Evolutionary conservation across 1,140 invertebrate species (phyloP).

Genomic region (Goniozus legneri): DNA sequence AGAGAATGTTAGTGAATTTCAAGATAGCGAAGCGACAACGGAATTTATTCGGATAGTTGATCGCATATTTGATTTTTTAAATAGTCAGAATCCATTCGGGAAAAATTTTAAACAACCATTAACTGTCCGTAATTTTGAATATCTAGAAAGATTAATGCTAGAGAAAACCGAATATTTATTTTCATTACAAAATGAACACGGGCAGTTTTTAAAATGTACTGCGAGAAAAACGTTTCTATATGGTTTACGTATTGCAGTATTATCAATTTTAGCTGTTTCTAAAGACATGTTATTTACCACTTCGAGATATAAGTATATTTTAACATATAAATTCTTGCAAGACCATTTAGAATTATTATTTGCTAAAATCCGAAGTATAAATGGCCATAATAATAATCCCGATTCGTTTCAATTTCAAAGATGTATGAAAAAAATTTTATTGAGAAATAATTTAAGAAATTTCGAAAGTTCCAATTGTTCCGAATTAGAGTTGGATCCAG

Average conservation of each 20-base stretch:
- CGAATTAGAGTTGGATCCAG: too few species aligned
- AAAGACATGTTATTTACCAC: background rate
- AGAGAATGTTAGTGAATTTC: background rate
- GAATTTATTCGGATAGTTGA: background rate
- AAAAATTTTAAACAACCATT: conserved; percentile 5
- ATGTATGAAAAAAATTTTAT: background rate
- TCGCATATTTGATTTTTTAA: conserved; percentile 7
- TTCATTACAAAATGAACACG: background rate
- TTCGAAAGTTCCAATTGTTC: too few species aligned
- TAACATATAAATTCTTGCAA: conserved; percentile 15
- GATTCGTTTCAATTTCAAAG: conserved; percentile 11
- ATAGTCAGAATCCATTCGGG: conserved; percentile 2
- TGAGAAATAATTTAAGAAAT: too few species aligned
- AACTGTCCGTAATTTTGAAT: background rate
- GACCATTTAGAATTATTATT: conserved; percentile 16
- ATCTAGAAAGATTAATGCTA: background rate
- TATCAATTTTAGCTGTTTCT: background rate
- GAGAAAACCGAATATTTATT: background rate
- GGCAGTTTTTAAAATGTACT: background rate
- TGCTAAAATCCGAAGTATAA: conserved; percentile 6
- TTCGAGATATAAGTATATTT: conserved; percentile 5
- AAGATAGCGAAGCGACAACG: background rate
- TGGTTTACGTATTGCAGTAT: conserved; percentile 2
- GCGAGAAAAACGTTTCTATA: background rate
- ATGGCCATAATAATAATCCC: conserved; percentile 14